A percentile compares a stretch with the other conserved stretches of the same genome.
Evolutionary conservation across 1,140 invertebrate species (phyloP).

Genomic region (Leptonema lineaticorne): DNA sequence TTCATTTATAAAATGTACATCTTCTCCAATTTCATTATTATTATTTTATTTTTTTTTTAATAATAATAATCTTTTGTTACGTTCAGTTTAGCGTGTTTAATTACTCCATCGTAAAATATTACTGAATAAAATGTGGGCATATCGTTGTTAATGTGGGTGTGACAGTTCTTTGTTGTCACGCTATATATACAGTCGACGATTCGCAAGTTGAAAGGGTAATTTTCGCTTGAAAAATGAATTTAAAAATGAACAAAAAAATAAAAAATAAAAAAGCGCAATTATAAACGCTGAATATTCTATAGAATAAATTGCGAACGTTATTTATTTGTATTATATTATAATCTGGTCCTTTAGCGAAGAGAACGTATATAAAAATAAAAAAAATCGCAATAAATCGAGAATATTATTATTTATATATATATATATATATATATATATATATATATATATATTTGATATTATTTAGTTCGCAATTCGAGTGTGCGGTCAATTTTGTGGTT

Average conservation of each 20-base stretch:
- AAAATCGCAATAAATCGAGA: too few species aligned
- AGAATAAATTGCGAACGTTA: too few species aligned
- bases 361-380: too few species aligned
- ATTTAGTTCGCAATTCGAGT: neutral
- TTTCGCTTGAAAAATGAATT: neutral
- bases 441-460: neutral
- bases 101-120: neutral
- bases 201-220: neutral
- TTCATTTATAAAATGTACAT: too few species aligned
- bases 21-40: too few species aligned
- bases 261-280: too few species aligned
- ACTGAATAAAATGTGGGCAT: neutral
- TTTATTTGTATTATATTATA: too few species aligned
- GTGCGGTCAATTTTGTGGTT: neutral
- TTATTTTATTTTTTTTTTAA: neutral
- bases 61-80: too few species aligned
- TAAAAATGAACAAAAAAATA: too few species aligned
- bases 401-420: neutral
- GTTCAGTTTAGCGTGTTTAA: neutral
- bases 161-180: slow-evolving; percentile 1
- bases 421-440: neutral
- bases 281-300: too few species aligned
- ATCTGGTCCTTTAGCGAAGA: too few species aligned
- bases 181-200: neutral
- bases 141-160: neutral